Evolutionary conservation across 2,888 invertebrate species (phyloP).

Genomic region (Habroteleia sp.): DNA sequence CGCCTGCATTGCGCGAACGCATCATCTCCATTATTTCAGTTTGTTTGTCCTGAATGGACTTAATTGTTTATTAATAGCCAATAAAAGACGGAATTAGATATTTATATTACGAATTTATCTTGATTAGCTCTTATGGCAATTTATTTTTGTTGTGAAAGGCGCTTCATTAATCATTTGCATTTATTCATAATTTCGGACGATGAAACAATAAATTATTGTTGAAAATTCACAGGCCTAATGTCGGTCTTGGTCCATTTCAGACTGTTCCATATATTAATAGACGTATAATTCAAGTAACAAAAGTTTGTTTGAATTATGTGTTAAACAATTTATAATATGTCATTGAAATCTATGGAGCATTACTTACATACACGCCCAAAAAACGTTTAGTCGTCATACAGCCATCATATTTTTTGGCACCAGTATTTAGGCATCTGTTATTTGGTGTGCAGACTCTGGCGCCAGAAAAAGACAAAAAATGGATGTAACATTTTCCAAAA

Average conservation of each 20-base stretch:
- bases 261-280: conserved; percentile 53
- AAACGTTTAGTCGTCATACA: conserved; percentile 60
- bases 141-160: conserved; percentile 41
- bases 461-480: conserved; percentile 46
- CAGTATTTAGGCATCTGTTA: conserved; percentile 39
- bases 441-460: conserved; percentile 44
- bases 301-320: conserved; percentile 59
- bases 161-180: conserved; percentile 54
- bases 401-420: conserved; percentile 58
- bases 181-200: conserved; percentile 59
- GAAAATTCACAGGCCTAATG: conserved; percentile 58
- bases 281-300: conserved; percentile 59
- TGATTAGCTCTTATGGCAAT: conserved; percentile 41
- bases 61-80: conserved; percentile 35
- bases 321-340: conserved; percentile 61
- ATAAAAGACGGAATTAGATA: conserved; percentile 36
- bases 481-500: conserved; percentile 41
- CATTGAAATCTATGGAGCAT: conserved; percentile 61
- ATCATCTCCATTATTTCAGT: conserved; percentile 18
- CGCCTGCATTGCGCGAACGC: conserved; percentile 16
- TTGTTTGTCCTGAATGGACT: conserved; percentile 5
- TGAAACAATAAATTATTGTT: conserved; percentile 60
- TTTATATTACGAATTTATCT: conserved; percentile 14
- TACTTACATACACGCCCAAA: conserved; percentile 60
- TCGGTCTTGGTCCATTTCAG: conserved; percentile 59